Percentiles rank a stretch among this genome's conserved stretches.
These are phyloP conservation scores for Drosophila kohkoa DNA, from an alignment of 1,140 invertebrate genomes.

Conservation along the genomic window DNA sequence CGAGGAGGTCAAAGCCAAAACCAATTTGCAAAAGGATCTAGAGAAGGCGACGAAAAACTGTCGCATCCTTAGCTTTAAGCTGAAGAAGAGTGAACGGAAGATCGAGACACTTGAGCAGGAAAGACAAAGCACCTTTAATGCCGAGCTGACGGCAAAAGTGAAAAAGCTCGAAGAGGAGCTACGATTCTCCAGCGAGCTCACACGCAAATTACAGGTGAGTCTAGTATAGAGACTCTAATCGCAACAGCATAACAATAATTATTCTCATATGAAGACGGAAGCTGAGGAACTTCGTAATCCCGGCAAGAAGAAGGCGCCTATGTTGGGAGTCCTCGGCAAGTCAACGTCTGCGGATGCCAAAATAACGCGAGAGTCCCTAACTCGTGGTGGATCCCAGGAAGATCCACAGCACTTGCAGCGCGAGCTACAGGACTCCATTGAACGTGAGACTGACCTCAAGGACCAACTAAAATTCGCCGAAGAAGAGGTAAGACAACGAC, in stretches of 20 bases:
- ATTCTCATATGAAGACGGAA: constrained; percentile 73
- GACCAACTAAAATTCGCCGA: constrained; percentile 96
- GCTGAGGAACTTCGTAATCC: constrained; percentile 87
- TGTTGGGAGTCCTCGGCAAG: constrained; percentile 86
- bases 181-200: constrained; percentile 91
- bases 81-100: constrained; percentile 97
- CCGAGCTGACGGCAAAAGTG: constrained; percentile 88
- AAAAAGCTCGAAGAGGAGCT: constrained; percentile 94
- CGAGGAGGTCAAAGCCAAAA: constrained; percentile 98
- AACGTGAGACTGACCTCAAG: constrained; percentile 95
- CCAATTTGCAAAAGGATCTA: constrained; percentile 95
- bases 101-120: constrained; percentile 95
- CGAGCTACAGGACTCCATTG: constrained; percentile 95
- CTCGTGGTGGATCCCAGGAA: constrained; percentile 90
- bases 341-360: constrained; percentile 87
- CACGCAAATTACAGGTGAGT: constrained; percentile 86
- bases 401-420: constrained; percentile 92
- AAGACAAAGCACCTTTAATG: constrained; percentile 88
- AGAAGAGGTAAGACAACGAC: constrained; percentile 89
- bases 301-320: constrained; percentile 87
- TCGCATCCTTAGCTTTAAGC: constrained; percentile 98
- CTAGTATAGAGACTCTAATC: not conserved
- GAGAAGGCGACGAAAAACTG: constrained; percentile 99
- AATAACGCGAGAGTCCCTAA: constrained; percentile 89
- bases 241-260: not conserved